Evolutionary conservation across 2,888 invertebrate species (phyloP), one percentile per base, ranked within the genome.

Genomic region (Perithous albicinctus): DNA sequence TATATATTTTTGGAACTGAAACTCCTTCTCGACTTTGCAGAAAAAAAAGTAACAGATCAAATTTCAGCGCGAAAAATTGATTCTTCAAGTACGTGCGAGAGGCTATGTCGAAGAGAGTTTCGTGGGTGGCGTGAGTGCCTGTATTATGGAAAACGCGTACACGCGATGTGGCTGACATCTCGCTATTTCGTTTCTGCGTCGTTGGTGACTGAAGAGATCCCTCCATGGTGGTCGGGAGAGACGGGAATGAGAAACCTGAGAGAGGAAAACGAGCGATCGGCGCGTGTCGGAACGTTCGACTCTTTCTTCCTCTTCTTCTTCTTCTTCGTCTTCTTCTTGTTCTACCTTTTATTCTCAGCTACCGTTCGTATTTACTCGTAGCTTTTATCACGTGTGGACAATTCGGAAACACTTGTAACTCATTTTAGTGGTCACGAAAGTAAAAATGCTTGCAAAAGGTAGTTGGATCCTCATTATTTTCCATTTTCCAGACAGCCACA

Each of bases 201-300:
- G 23, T 41, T 69, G 64, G 43, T 59, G 51, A 32, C 32, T 48
- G 35, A 77, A 73, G 69, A 73, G 77, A 81, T 74, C 77, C 41
- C 67, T 73, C 7, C 76, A 67, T 51, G 73, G 67, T 80, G 67
- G 72, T 69, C 67, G 67, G 29, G 66, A 66, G 35, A 32, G 32
- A 51, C 23, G 43, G 51, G 48, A 59, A n/a, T 8, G 26, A 46
- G n/a, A 63, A 46, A 43, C 18, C 43, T 41, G 23, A 51, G 54
- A 61, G 54, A 59, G 43, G 78, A 64, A 78, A 83, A 77, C 43
- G 70, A 32, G 32, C 63, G 80, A 77, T 70, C 51, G 80, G 74
- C 80, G 78, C 78, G 76, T 82, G 82, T 82, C 82, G 56, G 73
- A 80, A 75, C 80, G 80, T 78, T 72, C 29, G 26, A 46, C 41